Evolutionary conservation across 2,888 invertebrate genomes (phyloP), one percentile per base, ranked within the genome.

Genomic region (Aporophyla nigra): DNA sequence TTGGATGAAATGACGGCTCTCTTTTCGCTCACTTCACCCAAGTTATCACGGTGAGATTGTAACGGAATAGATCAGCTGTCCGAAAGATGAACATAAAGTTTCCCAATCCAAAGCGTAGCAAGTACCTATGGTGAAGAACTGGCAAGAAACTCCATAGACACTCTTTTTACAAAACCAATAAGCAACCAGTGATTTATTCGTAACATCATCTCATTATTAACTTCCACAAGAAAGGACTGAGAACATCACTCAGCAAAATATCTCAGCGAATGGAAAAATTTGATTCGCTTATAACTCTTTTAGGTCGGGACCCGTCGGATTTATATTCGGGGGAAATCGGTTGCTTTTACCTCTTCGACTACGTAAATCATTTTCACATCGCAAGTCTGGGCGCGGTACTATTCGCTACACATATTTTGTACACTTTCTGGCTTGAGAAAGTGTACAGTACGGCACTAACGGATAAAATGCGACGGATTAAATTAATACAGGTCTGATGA

Each of bases 291-390:
- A 91, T 93, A 93, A 93, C 92, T 93, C 94, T 92, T 94, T 94
- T 91, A 91, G 92, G 90, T 89, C 87, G 88, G 89, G 86, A 82
- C 85, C 76, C 80, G 78, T 83, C 71, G 90, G 90, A 93, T 93
- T 94, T 95, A 94, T 94, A 92, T 91, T 85, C 86, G 88, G 80
- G 80, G 89, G 90, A 91, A 93, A 93, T 91, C 92, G 92, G 87
- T 86, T 86, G 92, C 90, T 91, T 92, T 92, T 91, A 91, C 91
- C 90, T 93, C 91, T 94, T 93, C 90, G 77, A 89, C 92, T 92
- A 92, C 93, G 92, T 95, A 94, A 95, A 95, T 95, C 94, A 95
- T 95, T 95, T 94, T 93, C 93, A 93, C 93, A 90, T 93, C 84
- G 83, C 82, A 75, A 77, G 76, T 14, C 71, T 74, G 79, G 84